phyloP scores from a whole-genome alignment of 2,888 invertebrate genomes.

The Zygaena filipendulae region DNA sequence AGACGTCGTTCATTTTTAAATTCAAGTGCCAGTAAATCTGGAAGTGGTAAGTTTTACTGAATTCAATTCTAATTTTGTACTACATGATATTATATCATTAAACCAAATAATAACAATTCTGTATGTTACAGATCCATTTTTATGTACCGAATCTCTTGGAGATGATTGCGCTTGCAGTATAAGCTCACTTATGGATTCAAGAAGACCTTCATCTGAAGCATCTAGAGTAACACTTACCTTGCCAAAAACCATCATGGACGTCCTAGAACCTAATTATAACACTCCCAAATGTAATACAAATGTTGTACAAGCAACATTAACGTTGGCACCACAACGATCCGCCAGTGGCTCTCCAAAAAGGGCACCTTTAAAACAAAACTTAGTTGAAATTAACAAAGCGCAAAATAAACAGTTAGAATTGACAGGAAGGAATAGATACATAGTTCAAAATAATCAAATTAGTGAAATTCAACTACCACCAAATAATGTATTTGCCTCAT shows the following conservation, averaged over 20 bases:
- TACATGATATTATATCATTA: background rate
- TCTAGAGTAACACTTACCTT: slow-evolving; percentile 65
- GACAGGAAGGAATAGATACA: slow-evolving; percentile 59
- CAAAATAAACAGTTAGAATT: slow-evolving; percentile 56
- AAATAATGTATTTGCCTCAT: slow-evolving; percentile 49
- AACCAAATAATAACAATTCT: slow-evolving; percentile 4
- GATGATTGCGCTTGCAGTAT: slow-evolving; percentile 78
- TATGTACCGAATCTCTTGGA: slow-evolving; percentile 56
- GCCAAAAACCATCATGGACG: slow-evolving; percentile 60
- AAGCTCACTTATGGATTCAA: slow-evolving; percentile 72
- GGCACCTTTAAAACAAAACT: slow-evolving; percentile 54
- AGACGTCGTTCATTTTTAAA: slow-evolving; percentile 71
- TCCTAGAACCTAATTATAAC: slow-evolving; percentile 67
- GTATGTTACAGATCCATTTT: slow-evolving; percentile 61
- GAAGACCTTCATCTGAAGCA: slow-evolving; percentile 68
- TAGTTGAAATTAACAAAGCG: slow-evolving; percentile 45
- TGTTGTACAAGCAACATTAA: slow-evolving; percentile 73
- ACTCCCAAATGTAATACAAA: slow-evolving; percentile 57
- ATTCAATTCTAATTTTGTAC: background rate
- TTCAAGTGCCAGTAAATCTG: slow-evolving; percentile 64
- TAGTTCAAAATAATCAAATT: slow-evolving; percentile 64
- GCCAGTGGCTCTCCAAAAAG: slow-evolving; percentile 53
- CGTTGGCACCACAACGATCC: slow-evolving; percentile 70
- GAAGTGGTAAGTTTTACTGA: slow-evolving; percentile 65
- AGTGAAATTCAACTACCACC: slow-evolving; percentile 61